phyloP scores from a whole-genome alignment of 2,888 invertebrate genomes.

The Drosophila macrospina region DNA sequence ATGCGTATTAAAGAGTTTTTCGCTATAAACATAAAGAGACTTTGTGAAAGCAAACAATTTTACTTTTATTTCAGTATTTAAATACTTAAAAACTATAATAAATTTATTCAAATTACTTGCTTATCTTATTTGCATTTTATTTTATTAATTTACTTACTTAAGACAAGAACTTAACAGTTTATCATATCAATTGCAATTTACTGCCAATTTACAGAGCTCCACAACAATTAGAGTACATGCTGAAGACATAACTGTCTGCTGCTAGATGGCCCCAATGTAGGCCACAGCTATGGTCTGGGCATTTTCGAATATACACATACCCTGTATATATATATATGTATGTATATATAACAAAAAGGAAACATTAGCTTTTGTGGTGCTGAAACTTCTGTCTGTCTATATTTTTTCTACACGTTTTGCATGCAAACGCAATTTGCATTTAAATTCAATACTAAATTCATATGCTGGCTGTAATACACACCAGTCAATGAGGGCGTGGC shows the following conservation, averaged over 20 bases:
- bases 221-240: slow-evolving; percentile 32
- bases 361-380: slow-evolving; percentile 27
- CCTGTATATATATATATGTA: neutral
- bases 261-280: slow-evolving; percentile 28
- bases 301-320: slow-evolving; percentile 3
- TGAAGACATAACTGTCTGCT: slow-evolving; percentile 12
- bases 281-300: slow-evolving; percentile 28
- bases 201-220: neutral
- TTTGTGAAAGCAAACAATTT: too few species aligned
- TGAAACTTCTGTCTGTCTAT: slow-evolving; percentile 41
- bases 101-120: neutral
- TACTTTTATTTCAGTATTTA: too few species aligned
- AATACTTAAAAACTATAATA: too few species aligned
- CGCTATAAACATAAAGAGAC: neutral
- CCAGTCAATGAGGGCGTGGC: slow-evolving; percentile 52
- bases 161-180: too few species aligned
- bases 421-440: slow-evolving; percentile 81
- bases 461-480: slow-evolving; percentile 76
- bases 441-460: slow-evolving; percentile 82
- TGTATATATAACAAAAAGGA: slow-evolving; percentile 7
- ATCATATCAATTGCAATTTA: neutral
- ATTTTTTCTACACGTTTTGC: slow-evolving; percentile 68
- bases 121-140: neutral
- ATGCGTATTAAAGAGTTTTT: neutral
- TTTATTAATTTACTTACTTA: neutral